Percentiles rank a stretch among this genome's conserved stretches.
Conservation (phyloP, 2,113 vertebrate genomes). For the Axis porcinus region DNA sequence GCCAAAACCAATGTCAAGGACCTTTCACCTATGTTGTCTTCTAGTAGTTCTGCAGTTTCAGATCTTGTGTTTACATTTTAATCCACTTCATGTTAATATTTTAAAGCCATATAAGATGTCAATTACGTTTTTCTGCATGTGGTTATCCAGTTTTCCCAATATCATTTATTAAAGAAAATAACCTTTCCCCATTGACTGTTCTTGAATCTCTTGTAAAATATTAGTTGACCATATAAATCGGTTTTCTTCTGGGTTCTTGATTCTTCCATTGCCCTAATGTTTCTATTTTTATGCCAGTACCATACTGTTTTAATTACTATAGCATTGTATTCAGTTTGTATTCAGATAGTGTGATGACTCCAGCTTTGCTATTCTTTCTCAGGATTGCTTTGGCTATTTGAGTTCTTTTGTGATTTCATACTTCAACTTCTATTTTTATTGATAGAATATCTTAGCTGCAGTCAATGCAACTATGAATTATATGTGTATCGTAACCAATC, state of each 20-base stretch:
- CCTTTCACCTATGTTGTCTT: background rate
- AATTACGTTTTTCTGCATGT: background rate
- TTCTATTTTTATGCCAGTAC: background rate
- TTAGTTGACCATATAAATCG: background rate
- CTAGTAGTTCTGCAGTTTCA: background rate
- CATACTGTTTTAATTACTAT: background rate
- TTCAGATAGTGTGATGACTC: background rate
- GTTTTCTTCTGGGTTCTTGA: background rate
- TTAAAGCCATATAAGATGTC: background rate
- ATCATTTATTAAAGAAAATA: background rate
- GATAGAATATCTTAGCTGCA: background rate
- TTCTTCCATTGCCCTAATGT: background rate
- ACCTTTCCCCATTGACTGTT: background rate
- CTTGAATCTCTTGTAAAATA: background rate
- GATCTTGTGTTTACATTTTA: background rate
- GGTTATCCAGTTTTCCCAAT: background rate
- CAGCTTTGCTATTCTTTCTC: background rate
- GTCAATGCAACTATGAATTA: background rate
- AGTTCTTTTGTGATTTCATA: background rate
- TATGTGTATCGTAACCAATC: rapidly evolving
- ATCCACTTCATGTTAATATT: background rate
- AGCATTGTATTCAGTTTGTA: background rate
- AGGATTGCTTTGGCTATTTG: background rate
- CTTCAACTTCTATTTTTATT: background rate
- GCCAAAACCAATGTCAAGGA: background rate